phyloP scores from a whole-genome alignment of 1,140 invertebrate genomes.

The Steinernema feltiae region DNA sequence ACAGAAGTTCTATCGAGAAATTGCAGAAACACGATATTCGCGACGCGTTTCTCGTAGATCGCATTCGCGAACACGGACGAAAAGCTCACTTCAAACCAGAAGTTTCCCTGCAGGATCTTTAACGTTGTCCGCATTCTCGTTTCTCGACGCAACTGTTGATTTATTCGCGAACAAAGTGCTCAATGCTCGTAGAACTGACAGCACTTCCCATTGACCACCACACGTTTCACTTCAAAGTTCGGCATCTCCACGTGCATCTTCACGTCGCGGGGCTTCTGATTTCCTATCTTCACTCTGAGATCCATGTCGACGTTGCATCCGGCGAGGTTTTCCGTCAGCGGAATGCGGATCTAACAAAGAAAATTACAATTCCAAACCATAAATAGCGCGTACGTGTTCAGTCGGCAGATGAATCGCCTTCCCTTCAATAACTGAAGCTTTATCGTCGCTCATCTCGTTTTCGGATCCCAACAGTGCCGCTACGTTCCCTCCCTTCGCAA shows the following conservation, averaged over 20 bases:
- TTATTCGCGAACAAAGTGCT: too few relatives aligned
- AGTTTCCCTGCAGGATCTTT: too few relatives aligned
- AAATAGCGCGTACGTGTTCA: not conserved
- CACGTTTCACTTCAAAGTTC: not conserved
- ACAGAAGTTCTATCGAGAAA: too few relatives aligned
- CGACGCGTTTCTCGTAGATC: too few relatives aligned
- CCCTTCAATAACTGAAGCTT: not conserved
- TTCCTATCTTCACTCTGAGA: not conserved
- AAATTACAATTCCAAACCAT: too few relatives aligned
- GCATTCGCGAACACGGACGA: too few relatives aligned
- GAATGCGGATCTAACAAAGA: not conserved
- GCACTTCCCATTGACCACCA: not conserved
- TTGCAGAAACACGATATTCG: too few relatives aligned
- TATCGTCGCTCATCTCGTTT: not conserved
- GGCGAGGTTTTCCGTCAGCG: not conserved
- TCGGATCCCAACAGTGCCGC: not conserved
- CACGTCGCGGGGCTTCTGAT: not conserved
- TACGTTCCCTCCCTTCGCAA: not conserved
- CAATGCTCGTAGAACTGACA: not conserved
- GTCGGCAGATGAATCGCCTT: not conserved
- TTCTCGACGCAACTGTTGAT: too few relatives aligned
- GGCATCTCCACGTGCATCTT: not conserved
- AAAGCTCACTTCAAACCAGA: too few relatives aligned
- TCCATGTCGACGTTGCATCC: not conserved
- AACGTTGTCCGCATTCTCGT: too few relatives aligned